A percentile compares a stretch with the other conserved stretches of the same genome.
These are phyloP conservation scores for Lithophane ornitopus DNA, from an alignment of 2,888 invertebrate genomes.

Conservation along the genomic window DNA sequence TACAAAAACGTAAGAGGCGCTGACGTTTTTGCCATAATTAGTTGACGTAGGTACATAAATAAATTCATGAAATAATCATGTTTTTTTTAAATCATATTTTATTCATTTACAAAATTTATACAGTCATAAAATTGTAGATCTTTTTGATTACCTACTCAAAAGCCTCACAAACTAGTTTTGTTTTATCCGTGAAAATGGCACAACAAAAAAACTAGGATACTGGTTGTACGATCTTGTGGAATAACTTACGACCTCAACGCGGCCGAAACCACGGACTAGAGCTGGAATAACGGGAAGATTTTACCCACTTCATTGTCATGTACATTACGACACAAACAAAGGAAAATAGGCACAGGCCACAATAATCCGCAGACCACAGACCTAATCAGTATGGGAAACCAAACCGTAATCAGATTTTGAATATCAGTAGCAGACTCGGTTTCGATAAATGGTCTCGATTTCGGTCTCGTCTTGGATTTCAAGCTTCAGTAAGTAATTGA, in stretches of 20 bases:
- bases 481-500: conserved; percentile 41
- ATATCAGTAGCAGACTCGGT: conserved; percentile 14
- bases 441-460: conserved; percentile 16
- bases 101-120: not conserved
- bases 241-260: not conserved
- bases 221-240: not conserved
- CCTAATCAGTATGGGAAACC: conserved; percentile 36
- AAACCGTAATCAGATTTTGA: conserved; percentile 40
- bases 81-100: not conserved
- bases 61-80: not conserved
- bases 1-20: not conserved
- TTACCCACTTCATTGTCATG: not conserved
- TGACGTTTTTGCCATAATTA: not conserved
- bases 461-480: conserved; percentile 25
- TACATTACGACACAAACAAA: not conserved
- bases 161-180: no score
- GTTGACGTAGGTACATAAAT: not conserved
- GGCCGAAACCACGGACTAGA: not conserved
- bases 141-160: no score
- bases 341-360: not conserved
- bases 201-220: not conserved
- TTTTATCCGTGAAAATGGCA: no score
- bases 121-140: no score
- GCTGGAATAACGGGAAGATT: not conserved
- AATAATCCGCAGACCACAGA: conserved; percentile 7